Base-by-base conservation (phyloP, 2,113 vertebrate species). In the Ictalurus punctatus region DNA sequence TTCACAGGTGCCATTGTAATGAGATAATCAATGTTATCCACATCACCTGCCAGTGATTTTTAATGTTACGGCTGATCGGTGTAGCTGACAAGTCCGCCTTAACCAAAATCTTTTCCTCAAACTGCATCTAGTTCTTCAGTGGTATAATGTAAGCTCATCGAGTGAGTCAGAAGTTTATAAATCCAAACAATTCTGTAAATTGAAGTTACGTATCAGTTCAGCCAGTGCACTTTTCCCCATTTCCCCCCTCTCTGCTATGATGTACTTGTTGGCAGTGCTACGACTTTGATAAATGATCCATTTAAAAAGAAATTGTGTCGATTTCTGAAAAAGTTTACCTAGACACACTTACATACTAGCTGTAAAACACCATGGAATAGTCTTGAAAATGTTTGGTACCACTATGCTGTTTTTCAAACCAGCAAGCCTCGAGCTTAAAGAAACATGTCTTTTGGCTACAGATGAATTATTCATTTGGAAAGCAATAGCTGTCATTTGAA, bases 381-480 rank as follows among this genome's bases (percentile, higher is more conserved):
- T 27, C 40, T 61, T 78, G 40, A 74, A 52, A 67, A 40, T 83
- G 30, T 30, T 17, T 25, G 27, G 54, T 19, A 30, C 25, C 37
- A 14, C 10, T 34, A 84, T 44, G 63, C 48, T 59, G 13, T 9
- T 21, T 74, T 21, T 79, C 61, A 44, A n/a, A 2, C 76, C 21
- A 34, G 44, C 67, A 73, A 61, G 74, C 83, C 74, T 30, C 12
- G 3, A 58, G n/a, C 54, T 17, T 17, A 23, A 19, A 63, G 80
- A 63, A 65, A 30, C 13, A 71, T 67, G 44, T 37, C 58, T 30
- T 79, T 65, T 59, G 58, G 84, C 21, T 76, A 34, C 37, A 40
- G 12, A 82, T 88, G 30, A 83, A 86, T 88, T 58, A 86, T 88
- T 84, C 59, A 79, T 88, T 69, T 86, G 58, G 85, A 61, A 88